A percentile compares a stretch with the other conserved stretches of the same genome.
phyloP scores from a whole-genome alignment of 2,113 vertebrate genomes.

The Platanista minor region DNA sequence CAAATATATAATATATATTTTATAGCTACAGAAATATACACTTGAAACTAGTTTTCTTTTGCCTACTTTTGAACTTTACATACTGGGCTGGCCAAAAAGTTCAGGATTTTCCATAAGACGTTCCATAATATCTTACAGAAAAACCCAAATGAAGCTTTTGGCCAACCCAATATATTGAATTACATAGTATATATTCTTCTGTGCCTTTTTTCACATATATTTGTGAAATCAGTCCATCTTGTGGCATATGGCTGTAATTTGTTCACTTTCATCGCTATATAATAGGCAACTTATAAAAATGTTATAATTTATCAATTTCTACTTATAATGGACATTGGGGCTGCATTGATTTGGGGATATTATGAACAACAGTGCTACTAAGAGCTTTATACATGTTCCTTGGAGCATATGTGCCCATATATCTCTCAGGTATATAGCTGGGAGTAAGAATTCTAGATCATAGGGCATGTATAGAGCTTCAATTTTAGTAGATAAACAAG shows the following conservation, averaged over 20 bases:
- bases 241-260: background rate
- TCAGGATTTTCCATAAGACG: too few species aligned
- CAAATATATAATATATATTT: background rate
- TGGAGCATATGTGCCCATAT: background rate
- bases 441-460: background rate
- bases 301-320: background rate
- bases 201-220: background rate
- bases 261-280: background rate
- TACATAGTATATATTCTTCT: background rate
- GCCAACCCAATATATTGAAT: background rate
- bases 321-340: background rate
- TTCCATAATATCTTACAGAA: too few species aligned
- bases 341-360: background rate
- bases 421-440: background rate
- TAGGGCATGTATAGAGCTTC: background rate
- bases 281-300: background rate
- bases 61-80: background rate
- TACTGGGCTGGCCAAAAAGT: too few species aligned
- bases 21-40: background rate
- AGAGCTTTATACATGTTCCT: background rate
- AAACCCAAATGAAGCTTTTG: too few species aligned
- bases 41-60: background rate
- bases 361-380: background rate
- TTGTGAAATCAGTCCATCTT: background rate
- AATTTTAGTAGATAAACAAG: background rate